Base-by-base conservation (phyloP, 2,888 invertebrate genomes). In the Netelia fuscicornis region DNA sequence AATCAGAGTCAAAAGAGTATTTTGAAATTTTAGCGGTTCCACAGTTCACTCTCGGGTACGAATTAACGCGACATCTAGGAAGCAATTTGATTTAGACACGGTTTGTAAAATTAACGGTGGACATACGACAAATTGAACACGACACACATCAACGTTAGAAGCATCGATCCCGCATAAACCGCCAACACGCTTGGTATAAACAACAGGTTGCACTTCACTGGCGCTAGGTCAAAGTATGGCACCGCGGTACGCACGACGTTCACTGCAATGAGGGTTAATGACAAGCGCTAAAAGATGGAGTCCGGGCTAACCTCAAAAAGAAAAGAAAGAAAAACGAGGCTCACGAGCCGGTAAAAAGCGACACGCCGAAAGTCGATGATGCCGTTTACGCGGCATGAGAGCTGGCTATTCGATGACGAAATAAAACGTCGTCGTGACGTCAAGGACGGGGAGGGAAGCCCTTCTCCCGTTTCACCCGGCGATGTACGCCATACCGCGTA, bases 181-280 rank as follows among this genome's bases (percentile, higher is more conserved):
- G 86, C 86, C 84, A 84, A 81, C 88, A 88, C 88, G 86, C 85
- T 88, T 82, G 48, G 9, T 85, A 86, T 89, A 91, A 90, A 92
- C 92, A 91, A 91, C 91, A 92, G 91, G 91, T 92, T 92, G 90
- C 89, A 90, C 89, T 87, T 88, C 88, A 20, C 87, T 86, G 86
- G 85, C 82, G 86, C 64, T 74, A 58, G 82, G 85, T 76, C 87
- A 80, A 90, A 89, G 88, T 89, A 90, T 90, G 89, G 89, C 89
- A 87, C 86, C 88, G 65, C 10, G 20, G 44, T 52, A 17, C 17
- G 58, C 9, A 1, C 9, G 9, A 58, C 65, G 58, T 58, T 20
- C 42, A 62, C 65, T 56, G 37, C 52, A 37, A 30, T 52, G 30
- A 23, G n/a, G 30, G 30, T 30, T 30, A 30, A 30, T 30, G 30